Percentiles rank a stretch among this genome's conserved stretches.
Evolutionary conservation across 2,888 invertebrate species (phyloP).

Genomic region (Clusia tigrina): DNA sequence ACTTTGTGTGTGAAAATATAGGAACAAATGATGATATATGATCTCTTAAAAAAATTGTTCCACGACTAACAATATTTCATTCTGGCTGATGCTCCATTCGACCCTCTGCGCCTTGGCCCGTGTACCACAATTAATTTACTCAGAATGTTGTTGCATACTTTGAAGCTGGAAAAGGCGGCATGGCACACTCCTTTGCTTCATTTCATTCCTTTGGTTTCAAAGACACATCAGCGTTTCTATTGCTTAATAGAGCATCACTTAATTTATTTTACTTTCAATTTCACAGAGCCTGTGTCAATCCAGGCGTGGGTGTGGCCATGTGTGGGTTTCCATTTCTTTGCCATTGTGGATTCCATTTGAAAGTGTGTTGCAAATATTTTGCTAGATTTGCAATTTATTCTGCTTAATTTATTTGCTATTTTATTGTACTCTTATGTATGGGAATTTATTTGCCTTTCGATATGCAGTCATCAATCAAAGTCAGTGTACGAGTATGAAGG

Average conservation of each 20-base stretch:
- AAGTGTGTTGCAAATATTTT: background rate
- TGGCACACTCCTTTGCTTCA: background rate
- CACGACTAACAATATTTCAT: too few relatives aligned
- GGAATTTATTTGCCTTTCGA: slow-evolving; percentile 18
- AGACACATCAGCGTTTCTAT: too few relatives aligned
- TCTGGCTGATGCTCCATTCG: too few relatives aligned
- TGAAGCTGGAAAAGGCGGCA: too few relatives aligned
- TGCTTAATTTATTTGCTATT: background rate
- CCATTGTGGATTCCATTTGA: background rate
- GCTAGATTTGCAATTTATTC: background rate
- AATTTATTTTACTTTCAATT: slow-evolving; percentile 18
- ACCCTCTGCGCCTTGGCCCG: too few relatives aligned
- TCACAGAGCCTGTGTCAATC: background rate
- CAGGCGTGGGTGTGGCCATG: background rate
- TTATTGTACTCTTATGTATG: background rate
- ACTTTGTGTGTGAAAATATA: too few relatives aligned
- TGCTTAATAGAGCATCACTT: slow-evolving; percentile 8
- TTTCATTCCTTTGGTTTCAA: too few relatives aligned
- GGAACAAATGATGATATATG: too few relatives aligned
- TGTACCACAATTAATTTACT: too few relatives aligned
- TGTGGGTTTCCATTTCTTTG: background rate
- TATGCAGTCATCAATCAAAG: slow-evolving; percentile 20
- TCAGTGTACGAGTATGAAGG: background rate
- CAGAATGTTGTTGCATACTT: too few relatives aligned
- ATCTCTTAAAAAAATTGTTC: too few relatives aligned